phyloP scores from a whole-genome alignment of 2,113 vertebrate genomes.

The Alouatta palliata region DNA sequence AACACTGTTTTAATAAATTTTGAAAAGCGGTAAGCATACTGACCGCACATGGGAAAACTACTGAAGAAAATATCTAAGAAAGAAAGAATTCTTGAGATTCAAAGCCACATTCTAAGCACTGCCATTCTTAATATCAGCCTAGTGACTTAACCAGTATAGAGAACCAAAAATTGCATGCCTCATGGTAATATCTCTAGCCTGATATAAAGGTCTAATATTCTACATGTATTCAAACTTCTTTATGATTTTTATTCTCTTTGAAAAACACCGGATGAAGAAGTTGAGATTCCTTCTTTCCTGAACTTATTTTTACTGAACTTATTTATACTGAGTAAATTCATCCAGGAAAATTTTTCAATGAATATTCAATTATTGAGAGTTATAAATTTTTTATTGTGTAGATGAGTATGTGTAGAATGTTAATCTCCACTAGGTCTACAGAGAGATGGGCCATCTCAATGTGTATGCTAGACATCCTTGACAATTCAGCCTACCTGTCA shows the following conservation, averaged over 20 bases:
- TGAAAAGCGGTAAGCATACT: not conserved
- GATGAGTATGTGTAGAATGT: not conserved
- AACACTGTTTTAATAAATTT: not conserved
- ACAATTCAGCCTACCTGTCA: not conserved
- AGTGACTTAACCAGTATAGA: not conserved
- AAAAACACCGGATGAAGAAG: not conserved
- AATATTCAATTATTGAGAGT: not conserved
- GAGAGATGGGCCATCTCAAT: not conserved
- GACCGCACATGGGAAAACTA: not conserved
- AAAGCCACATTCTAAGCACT: not conserved
- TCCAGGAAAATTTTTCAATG: not conserved
- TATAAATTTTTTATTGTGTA: not conserved
- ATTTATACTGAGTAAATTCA: not conserved
- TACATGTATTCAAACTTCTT: not conserved
- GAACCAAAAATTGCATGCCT: not conserved
- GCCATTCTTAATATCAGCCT: not conserved
- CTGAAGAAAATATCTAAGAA: not conserved
- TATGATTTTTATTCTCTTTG: not conserved
- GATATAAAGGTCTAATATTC: not conserved
- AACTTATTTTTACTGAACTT: not conserved
- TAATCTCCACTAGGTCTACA: not conserved
- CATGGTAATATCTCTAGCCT: not conserved
- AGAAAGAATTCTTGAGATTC: not conserved
- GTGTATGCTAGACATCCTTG: not conserved
- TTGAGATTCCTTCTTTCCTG: not conserved